A percentile compares a stretch with the other conserved stretches of the same genome.
phyloP scores from a whole-genome alignment of 1,140 invertebrate species.

The Drosophila fuyamai region DNA sequence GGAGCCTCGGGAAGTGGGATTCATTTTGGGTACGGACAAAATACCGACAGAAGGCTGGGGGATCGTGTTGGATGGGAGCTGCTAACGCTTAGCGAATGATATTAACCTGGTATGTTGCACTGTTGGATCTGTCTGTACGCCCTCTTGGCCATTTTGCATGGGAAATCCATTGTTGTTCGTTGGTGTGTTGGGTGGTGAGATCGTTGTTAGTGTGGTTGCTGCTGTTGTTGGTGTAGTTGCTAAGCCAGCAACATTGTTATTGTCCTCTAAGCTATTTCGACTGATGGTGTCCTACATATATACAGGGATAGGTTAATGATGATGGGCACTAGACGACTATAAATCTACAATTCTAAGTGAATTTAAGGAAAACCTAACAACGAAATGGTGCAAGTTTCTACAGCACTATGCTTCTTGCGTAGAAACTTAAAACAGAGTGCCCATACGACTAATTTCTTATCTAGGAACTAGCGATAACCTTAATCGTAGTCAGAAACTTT shows the following conservation, averaged over 20 bases:
- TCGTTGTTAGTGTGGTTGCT: constrained; percentile 10
- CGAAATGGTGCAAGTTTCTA: neutral
- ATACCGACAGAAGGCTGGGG: constrained; percentile 19
- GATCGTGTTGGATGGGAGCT: constrained; percentile 1
- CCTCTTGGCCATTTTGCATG: constrained; percentile 6
- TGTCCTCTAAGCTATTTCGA: constrained; percentile 61
- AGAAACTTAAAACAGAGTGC: neutral
- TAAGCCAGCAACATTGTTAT: constrained; percentile 51
- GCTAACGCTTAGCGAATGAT: constrained; percentile 31
- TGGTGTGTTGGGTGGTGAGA: constrained; percentile 16
- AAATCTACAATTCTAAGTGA: neutral
- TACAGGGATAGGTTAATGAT: constrained; percentile 12
- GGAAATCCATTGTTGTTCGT: constrained; percentile 14
- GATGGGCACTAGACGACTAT: neutral
- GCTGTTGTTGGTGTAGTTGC: constrained; percentile 18
- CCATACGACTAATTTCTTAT: neutral
- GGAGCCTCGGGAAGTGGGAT: neutral
- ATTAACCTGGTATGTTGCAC: constrained; percentile 69
- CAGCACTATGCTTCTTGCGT: neutral
- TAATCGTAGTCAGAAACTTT: neutral
- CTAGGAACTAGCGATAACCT: constrained; percentile 16
- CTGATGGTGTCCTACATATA: constrained; percentile 62
- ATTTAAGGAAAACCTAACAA: neutral
- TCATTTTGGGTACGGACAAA: constrained; percentile 9
- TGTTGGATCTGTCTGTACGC: constrained; percentile 14